Evolutionary conservation across 2,888 invertebrate genomes (phyloP), one percentile per base, ranked within the genome.

Genomic region (Ellobium chinense): DNA sequence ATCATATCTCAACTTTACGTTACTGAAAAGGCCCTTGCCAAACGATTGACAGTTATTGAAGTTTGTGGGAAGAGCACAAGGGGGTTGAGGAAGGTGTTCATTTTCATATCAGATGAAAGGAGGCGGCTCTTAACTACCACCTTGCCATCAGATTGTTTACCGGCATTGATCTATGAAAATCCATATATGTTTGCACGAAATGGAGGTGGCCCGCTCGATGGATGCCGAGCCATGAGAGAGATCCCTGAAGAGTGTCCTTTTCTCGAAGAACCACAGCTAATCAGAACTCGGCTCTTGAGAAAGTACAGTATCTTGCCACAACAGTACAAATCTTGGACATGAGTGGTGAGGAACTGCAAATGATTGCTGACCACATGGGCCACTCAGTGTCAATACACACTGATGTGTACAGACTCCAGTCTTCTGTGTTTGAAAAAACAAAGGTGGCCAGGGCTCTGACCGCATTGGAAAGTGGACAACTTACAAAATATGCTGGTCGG

Each of bases 351-450:
- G 85, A 85, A 54, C 58, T 85, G 27, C 81, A 84, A 58, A 81
- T 85, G 79, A 66, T 85, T 14, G 84, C 85, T 1, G 85, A 85
- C 72, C 84, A 85, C 54, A 82, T 84, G 83, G 83, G 85, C 9
- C 85, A 85, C 56, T 70, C 54, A n/a, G 39, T 85, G 4, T 63
- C 66, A 1, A 82, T 85, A 5, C 85, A 85, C 68, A 82, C 85
- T n/a, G 80, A 84, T 70, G 63, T 85, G 2, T 85, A 85, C 72
- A 24, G 73, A 24, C 77, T 85, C 2, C 85, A 85, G 63, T 76
- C 58, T 24, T 83, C 82, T 9, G 24, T 83, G 18, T 27, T 85
- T 12, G 85, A 84, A 85, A 60, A 76, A 62, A 81, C 84, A 29
- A 85, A 85, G 66, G 83, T 85, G 7, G 83, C 84, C 14, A 58